Evolutionary conservation across 2,888 invertebrate genomes (phyloP), one percentile per base, ranked within the genome.

Genomic region (Dendrolimus houi): DNA sequence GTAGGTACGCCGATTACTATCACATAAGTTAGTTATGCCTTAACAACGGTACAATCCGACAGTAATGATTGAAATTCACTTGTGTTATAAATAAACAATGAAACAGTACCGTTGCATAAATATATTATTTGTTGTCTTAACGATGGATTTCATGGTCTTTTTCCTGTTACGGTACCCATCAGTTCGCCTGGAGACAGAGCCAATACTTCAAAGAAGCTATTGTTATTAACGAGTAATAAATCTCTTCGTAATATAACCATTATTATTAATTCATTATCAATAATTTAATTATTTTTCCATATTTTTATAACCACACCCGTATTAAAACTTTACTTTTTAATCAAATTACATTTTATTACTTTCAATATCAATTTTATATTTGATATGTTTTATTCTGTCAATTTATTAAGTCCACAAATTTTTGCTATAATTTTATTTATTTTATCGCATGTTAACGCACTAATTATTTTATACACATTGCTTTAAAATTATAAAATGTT

Each of bases 121-220:
- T 9, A 53, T 66, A 61, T 63, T 66, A 56, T 61, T 59, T 55
- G 58, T 59, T 68, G 62, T 69, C 78, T 80, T 85, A 86, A 87
- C 81, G 69, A 77, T 79, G 70, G 71, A 77, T 83, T 83, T 85
- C 77, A 75, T 79, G 77, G 75, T 84, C 70, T 84, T 79, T 82
- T 85, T 83, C 74, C 80, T 78, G 77, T 79, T 77, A 81, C 75
- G 78, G 75, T 81, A 78, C 82, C 79, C 77, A 71, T 79, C 85
- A 96, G 96, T 96, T 94, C 94, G 96, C 96, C 94, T 97, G 97
- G 97, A 96, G 96, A 94, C 95, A 96, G 95, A 97, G 97, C 94
- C 94, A 96, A 92, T 95, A 97, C 96, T 97, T 97, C 97, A 96
- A 95, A 95, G 96, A 97, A 94, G 96, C 96, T 93, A 96, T 97